Conservation (phyloP, 1,140 invertebrate genomes). For the Metopolophium dirhodum region DNA sequence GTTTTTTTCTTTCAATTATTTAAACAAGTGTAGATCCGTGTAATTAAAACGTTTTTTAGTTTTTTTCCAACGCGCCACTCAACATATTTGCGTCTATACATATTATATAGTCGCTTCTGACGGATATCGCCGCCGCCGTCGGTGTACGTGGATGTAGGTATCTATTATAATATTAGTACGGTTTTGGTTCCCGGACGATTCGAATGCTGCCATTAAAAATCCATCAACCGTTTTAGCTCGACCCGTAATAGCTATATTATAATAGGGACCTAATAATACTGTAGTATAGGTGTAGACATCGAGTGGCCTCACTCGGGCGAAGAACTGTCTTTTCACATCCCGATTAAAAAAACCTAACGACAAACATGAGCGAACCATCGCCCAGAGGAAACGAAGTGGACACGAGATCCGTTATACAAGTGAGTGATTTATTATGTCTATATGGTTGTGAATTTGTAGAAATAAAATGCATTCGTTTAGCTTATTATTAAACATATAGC, state of each 20-base stretch:
- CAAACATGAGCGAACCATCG: constrained; percentile 14
- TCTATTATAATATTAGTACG: not conserved
- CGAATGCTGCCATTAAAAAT: not conserved
- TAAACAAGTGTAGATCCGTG: constrained; percentile 47
- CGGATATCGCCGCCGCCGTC: not conserved
- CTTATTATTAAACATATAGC: too few species aligned
- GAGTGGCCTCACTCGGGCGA: not conserved
- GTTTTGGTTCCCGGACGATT: not conserved
- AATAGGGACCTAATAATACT: not conserved
- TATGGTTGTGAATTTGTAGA: too few species aligned
- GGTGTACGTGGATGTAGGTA: not conserved
- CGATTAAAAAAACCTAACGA: not conserved
- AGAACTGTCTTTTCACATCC: not conserved
- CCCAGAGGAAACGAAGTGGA: constrained; percentile 17
- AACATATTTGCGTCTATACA: not conserved
- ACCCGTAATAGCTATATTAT: not conserved
- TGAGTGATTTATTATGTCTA: not conserved
- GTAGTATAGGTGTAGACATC: not conserved
- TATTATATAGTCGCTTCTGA: not conserved
- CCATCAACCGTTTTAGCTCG: not conserved
- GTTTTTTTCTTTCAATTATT: not conserved
- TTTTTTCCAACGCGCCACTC: not conserved
- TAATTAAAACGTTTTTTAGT: constrained; percentile 38
- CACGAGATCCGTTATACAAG: constrained; percentile 14
- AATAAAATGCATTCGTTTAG: too few species aligned